phyloP scores from a whole-genome alignment of 2,797 vertebrate species.

The Tachyglossus aculeatus region DNA sequence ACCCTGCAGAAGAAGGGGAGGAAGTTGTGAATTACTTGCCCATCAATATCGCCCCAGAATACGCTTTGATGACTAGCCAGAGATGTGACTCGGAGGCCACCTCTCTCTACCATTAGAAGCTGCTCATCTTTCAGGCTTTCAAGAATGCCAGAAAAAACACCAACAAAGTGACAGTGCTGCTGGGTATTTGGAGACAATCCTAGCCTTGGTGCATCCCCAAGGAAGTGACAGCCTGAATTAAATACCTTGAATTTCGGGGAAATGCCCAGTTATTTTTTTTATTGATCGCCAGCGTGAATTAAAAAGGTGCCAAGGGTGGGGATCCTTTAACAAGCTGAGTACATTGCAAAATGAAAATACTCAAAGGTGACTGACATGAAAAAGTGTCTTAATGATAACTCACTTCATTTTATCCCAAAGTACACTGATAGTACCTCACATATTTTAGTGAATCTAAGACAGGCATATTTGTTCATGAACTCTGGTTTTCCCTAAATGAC shows the following conservation, averaged over 20 bases:
- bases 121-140: not conserved
- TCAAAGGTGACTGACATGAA: too few species aligned
- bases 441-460: too few species aligned
- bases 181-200: not conserved
- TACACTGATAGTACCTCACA: too few species aligned
- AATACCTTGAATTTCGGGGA: not conserved
- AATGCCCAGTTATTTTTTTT: conserved; percentile 10
- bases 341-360: not conserved
- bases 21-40: conserved; percentile 2
- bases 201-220: not conserved
- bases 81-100: too few species aligned
- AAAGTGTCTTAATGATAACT: too few species aligned
- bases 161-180: not conserved
- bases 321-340: not conserved
- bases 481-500: too few species aligned
- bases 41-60: conserved; percentile 11
- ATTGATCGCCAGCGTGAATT: conserved; percentile 3
- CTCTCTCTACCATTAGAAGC: not conserved
- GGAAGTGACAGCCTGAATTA: not conserved
- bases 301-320: not conserved
- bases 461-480: too few species aligned
- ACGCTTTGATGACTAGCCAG: too few species aligned
- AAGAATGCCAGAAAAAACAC: conserved; percentile 8
- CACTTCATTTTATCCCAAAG: too few species aligned
- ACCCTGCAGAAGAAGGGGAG: not conserved